Evolutionary conservation across 2,888 invertebrate genomes (phyloP).

Genomic region (Acrobasis suavella): DNA sequence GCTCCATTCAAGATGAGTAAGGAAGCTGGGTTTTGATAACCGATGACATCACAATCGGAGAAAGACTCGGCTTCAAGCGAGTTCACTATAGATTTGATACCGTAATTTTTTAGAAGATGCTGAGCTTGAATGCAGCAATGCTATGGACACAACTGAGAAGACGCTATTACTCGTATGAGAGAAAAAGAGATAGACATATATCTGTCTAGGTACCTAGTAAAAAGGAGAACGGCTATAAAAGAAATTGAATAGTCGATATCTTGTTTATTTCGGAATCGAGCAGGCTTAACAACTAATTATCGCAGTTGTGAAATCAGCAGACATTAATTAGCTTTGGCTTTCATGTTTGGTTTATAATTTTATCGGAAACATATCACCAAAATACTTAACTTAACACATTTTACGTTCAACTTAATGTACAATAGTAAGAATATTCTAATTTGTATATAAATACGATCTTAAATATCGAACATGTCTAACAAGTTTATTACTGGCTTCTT

Average conservation of each 20-base stretch:
- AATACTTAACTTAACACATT: background rate
- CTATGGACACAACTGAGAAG: too few species aligned
- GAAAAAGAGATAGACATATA: too few species aligned
- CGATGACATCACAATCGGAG: too few species aligned
- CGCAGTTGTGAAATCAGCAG: background rate
- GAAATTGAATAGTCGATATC: background rate
- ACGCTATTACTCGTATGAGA: too few species aligned
- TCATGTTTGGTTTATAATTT: constrained; percentile 1
- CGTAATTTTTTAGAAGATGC: too few species aligned
- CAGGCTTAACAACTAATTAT: background rate
- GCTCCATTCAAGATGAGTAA: too few species aligned
- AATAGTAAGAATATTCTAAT: constrained; percentile 46
- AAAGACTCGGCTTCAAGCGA: too few species aligned
- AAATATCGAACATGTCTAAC: constrained; percentile 75
- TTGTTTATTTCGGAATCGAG: background rate
- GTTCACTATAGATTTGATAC: too few species aligned
- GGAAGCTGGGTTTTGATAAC: too few species aligned
- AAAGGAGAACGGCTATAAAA: background rate
- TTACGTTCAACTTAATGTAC: background rate
- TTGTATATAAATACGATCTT: constrained; percentile 51
- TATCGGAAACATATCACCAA: constrained; percentile 6
- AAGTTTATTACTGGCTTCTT: constrained; percentile 66
- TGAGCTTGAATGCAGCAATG: too few species aligned
- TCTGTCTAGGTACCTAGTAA: too few species aligned
- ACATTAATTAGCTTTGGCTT: constrained; percentile 4